Percentiles rank a stretch among this genome's conserved stretches.
Conservation (phyloP, 2,888 invertebrate species). For the Drosophila percnosoma region DNA sequence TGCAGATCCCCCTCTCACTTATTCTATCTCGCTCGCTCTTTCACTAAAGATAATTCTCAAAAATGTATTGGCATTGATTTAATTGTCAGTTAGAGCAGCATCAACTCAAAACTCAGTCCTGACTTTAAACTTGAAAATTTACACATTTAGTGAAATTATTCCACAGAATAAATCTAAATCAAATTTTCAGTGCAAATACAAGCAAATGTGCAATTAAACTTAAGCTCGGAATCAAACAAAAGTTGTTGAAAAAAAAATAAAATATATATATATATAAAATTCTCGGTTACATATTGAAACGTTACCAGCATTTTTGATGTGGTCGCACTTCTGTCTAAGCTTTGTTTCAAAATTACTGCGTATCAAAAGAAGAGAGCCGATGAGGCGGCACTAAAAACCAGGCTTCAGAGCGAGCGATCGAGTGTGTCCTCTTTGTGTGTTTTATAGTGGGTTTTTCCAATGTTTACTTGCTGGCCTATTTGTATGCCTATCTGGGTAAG, state of each 20-base stretch:
- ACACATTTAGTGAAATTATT: conserved; percentile 29
- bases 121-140: conserved; percentile 40
- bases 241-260: background rate
- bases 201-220: conserved; percentile 33
- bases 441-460: conserved; percentile 27
- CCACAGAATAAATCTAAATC: conserved; percentile 17
- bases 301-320: conserved; percentile 50
- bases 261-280: background rate
- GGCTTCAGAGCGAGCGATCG: conserved; percentile 44
- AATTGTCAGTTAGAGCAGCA: conserved; percentile 21
- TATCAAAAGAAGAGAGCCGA: conserved; percentile 50
- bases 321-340: conserved; percentile 46
- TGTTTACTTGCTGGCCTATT: conserved; percentile 44
- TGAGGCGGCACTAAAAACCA: conserved; percentile 34
- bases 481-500: conserved; percentile 54
- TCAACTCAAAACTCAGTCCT: conserved; percentile 7
- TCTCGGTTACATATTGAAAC: background rate
- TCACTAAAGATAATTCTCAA: background rate
- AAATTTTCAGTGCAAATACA: conserved; percentile 41
- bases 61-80: conserved; percentile 7
- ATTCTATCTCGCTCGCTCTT: background rate
- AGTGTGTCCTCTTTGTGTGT: conserved; percentile 27
- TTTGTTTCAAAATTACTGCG: conserved; percentile 54
- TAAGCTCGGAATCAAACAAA: conserved; percentile 25
- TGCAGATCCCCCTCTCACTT: conserved; percentile 1